These are phyloP conservation scores for Drosophila arawakana DNA, from an alignment of 1,140 invertebrate species.

Conservation along the genomic window DNA sequence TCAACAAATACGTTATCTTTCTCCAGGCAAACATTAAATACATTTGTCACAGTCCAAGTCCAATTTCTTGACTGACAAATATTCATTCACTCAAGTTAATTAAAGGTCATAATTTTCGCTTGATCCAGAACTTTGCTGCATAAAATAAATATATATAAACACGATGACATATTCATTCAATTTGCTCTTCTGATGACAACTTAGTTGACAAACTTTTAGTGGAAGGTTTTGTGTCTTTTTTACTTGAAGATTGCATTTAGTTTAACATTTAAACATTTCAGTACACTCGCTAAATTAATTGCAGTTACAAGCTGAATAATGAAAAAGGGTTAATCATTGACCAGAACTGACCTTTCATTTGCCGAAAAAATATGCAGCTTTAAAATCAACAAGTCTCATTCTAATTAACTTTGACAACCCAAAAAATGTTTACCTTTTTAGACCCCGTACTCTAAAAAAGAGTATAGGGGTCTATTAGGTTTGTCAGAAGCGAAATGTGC, in stretches of 20 bases:
- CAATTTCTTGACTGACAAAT: conserved; percentile 16
- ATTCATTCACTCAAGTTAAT: conserved; percentile 17
- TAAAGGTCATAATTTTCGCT: conserved; percentile 5
- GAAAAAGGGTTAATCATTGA: conserved; percentile 22
- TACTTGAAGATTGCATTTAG: not conserved
- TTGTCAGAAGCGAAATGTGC: too few species aligned
- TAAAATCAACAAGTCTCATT: conserved; percentile 64
- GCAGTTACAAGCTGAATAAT: conserved; percentile 31
- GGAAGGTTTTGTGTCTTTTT: not conserved
- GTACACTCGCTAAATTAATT: conserved; percentile 28
- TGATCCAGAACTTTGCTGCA: not conserved
- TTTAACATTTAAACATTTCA: not conserved
- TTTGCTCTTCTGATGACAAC: not conserved
- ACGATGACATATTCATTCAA: not conserved
- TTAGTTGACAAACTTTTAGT: not conserved
- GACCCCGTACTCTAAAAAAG: too few species aligned
- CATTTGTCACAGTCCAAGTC: conserved; percentile 5
- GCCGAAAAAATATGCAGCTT: conserved; percentile 9
- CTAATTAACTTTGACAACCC: conserved; percentile 73
- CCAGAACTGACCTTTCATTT: conserved; percentile 39
- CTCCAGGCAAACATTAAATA: conserved; percentile 7
- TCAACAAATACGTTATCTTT: conserved; percentile 15
- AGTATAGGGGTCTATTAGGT: too few species aligned
- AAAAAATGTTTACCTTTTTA: conserved; percentile 62
- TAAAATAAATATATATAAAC: conserved; percentile 2